Evolutionary conservation across 2,888 invertebrate species (phyloP).

Genomic region (Heliconius sara): DNA sequence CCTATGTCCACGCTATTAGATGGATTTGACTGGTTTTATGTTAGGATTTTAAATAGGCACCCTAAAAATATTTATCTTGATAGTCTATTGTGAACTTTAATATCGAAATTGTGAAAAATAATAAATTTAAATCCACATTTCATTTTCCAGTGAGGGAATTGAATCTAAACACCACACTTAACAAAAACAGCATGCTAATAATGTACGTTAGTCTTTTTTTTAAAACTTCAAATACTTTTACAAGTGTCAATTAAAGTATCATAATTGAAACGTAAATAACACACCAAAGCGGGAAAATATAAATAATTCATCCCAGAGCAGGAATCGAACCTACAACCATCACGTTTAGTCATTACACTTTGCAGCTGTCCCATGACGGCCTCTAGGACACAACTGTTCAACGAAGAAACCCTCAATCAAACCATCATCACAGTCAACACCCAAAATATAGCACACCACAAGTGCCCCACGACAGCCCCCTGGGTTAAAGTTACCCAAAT

Average conservation of each 20-base stretch:
- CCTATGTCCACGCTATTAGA: background rate
- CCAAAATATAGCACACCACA: constrained; percentile 9
- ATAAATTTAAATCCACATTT: no score
- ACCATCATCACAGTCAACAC: background rate
- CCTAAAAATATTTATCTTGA: background rate
- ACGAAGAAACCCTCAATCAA: background rate
- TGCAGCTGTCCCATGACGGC: no score
- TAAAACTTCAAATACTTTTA: no score
- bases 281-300: no score
- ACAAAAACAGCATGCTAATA: background rate
- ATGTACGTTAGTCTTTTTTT: background rate
- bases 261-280: no score
- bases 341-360: no score
- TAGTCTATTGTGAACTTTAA: no score
- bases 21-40: background rate
- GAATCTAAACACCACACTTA: background rate
- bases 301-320: no score
- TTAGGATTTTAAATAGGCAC: background rate
- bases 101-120: no score
- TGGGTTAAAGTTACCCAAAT: constrained; percentile 6
- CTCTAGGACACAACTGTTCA: background rate
- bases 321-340: no score
- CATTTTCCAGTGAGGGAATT: background rate
- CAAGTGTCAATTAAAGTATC: no score
- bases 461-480: background rate